Evolutionary conservation across 2,888 invertebrate species (phyloP).

Genomic region (Synanthedon formicaeformis): DNA sequence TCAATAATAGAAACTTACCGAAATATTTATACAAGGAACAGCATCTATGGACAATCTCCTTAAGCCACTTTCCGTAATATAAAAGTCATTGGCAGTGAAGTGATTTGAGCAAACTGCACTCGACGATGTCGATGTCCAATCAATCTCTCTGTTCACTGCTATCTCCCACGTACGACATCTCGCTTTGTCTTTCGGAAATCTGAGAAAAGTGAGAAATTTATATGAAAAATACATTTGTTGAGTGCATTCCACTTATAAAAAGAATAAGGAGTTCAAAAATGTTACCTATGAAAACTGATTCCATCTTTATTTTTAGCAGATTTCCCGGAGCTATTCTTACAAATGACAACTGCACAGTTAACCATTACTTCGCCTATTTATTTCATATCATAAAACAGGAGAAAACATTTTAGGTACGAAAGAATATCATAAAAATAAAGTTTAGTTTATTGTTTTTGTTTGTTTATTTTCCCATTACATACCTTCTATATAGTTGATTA

Average conservation of each 20-base stretch:
- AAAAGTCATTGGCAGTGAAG: slow-evolving; percentile 41
- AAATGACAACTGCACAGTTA: slow-evolving; percentile 41
- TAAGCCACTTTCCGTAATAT: slow-evolving; percentile 45
- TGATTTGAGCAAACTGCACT: slow-evolving; percentile 55
- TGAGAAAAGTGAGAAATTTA: slow-evolving; percentile 11
- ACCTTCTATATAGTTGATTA: too few species aligned
- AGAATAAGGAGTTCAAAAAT: too few species aligned
- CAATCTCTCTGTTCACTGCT: slow-evolving; percentile 39
- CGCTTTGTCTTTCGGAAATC: slow-evolving; percentile 41
- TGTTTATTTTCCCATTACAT: too few species aligned
- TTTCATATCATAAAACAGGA: too few species aligned
- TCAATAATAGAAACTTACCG: slow-evolving; percentile 26
- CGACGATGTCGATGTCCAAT: slow-evolving; percentile 39
- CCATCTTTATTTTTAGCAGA: slow-evolving; percentile 49
- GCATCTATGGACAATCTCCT: slow-evolving; percentile 36
- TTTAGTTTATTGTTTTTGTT: too few species aligned
- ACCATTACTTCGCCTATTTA: slow-evolving; percentile 26
- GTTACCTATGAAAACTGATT: slow-evolving; percentile 51
- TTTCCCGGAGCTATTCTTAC: slow-evolving; percentile 47
- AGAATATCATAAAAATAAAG: too few species aligned
- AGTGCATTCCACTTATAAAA: too few species aligned
- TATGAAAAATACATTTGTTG: too few species aligned
- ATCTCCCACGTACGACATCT: slow-evolving; percentile 45
- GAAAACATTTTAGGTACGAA: too few species aligned
- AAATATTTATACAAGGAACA: slow-evolving; percentile 46